Evolutionary conservation across 2,888 invertebrate species (phyloP), one percentile per base, ranked within the genome.

Genomic region (Acanthosepion lycidas): DNA sequence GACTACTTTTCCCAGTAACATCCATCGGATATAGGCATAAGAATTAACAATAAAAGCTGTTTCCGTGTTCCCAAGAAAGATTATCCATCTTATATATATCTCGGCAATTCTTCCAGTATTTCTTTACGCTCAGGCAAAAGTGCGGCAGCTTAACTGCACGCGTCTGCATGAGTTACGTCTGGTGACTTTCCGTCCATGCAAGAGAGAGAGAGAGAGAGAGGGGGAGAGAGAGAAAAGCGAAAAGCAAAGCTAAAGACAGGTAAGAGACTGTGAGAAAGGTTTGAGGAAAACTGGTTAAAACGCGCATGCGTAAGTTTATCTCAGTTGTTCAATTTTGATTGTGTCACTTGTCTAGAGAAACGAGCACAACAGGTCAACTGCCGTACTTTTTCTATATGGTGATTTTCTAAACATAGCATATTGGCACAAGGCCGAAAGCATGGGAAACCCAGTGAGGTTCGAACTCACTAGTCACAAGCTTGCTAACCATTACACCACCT

Each of bases 11-110:
- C 78, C 33, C 33, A 15, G 78, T 78, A 78, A 33, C 78, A 78
- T 78, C 78, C 78, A n/a, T 78, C 78, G n/a, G 8, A n/a, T 78
- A 59, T 23, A 23, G 23, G 59, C 59, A 59, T 23, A 59, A 59
- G 78, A 78, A 78, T 78, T n/a, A 78, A 78, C 12, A 33, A n/a
- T 33, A 78, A 78, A 78, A 78, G 78, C 78, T 78, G 78, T 78
- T 78, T 78, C 59, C n/a, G 15, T 78, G 33, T 78, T 78, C 33
- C 33, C n/a, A 78, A 78, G 78, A 33, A 78, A 78, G 78, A 78
- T 78, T n/a, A 78, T 78, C 78, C 78, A 78, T 78, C 78, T 78
- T 78, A 78, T 78, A n/a, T n/a, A 78, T 78, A 78, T 78, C 78
- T 78, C 78, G 78, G 78, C 78, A 78, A 78, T n/a, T 78, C 78